These are phyloP conservation scores for Cephalopterus ornatus DNA, from an alignment of 2,113 vertebrate genomes.

Conservation along the genomic window DNA sequence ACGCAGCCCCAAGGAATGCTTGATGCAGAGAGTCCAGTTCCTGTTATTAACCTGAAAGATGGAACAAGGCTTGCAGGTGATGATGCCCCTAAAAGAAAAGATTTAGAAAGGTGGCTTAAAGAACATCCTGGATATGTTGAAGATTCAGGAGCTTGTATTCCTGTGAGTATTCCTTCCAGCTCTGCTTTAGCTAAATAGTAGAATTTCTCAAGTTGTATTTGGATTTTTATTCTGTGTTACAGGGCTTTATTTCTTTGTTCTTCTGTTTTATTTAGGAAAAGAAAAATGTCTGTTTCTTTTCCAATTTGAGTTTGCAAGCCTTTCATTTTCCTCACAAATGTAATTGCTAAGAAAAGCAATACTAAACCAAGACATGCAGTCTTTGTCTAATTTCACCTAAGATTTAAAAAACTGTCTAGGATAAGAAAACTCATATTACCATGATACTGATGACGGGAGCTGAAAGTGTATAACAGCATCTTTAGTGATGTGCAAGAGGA, in stretches of 20 bases:
- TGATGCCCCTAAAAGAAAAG: conserved; percentile 91
- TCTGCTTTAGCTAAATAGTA: background rate
- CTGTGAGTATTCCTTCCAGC: conserved; percentile 76
- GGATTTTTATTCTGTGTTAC: background rate
- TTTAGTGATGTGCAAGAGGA: background rate
- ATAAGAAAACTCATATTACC: background rate
- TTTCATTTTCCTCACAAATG: background rate
- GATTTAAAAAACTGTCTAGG: background rate
- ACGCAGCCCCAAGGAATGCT: conserved; percentile 71
- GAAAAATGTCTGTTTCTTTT: background rate
- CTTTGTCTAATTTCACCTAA: background rate
- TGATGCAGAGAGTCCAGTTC: conserved; percentile 89
- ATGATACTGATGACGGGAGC: background rate
- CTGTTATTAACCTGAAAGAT: conserved; percentile 96
- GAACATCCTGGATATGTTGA: conserved; percentile 96
- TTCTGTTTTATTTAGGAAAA: background rate
- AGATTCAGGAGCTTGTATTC: conserved; percentile 93
- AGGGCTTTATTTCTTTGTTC: background rate
- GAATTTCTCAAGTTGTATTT: background rate
- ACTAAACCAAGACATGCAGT: background rate
- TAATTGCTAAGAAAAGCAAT: background rate
- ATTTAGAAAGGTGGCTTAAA: conserved; percentile 92
- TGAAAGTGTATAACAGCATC: background rate
- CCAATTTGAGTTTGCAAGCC: background rate
- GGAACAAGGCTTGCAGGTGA: conserved; percentile 95